Conservation (phyloP, 2,888 invertebrate species). For the Selenia dentaria region DNA sequence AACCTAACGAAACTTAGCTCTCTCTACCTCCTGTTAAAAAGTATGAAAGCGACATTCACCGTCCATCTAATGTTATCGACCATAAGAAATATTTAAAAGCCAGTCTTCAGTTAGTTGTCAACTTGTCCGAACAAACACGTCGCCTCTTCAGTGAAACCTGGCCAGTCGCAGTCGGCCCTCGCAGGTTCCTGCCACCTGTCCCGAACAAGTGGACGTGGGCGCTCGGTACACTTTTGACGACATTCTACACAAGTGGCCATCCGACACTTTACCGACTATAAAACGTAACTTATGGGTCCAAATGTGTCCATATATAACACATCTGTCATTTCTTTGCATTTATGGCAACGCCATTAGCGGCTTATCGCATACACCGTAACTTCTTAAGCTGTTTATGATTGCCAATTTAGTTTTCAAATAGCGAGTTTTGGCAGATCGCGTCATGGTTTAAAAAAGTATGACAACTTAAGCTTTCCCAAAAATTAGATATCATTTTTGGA, state of each 20-base stretch:
- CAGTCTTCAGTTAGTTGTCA: too few relatives aligned
- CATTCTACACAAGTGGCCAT: slow-evolving; percentile 11
- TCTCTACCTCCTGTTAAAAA: too few relatives aligned
- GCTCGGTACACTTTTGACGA: slow-evolving; percentile 10
- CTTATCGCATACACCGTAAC: slow-evolving; percentile 18
- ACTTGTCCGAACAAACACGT: too few relatives aligned
- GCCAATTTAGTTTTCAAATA: slow-evolving; percentile 14
- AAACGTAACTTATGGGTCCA: slow-evolving; percentile 29
- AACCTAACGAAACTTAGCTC: too few relatives aligned
- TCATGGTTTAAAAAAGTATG: slow-evolving; percentile 15
- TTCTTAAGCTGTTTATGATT: slow-evolving; percentile 25
- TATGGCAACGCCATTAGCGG: slow-evolving; percentile 21
- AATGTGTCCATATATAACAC: slow-evolving; percentile 22
- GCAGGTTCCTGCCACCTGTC: slow-evolving; percentile 11
- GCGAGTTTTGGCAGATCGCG: slow-evolving; percentile 12
- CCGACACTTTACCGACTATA: slow-evolving; percentile 23
- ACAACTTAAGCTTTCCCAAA: too few relatives aligned
- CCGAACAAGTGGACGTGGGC: slow-evolving; percentile 20
- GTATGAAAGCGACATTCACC: too few relatives aligned
- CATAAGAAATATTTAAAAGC: too few relatives aligned
- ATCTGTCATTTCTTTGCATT: slow-evolving; percentile 30
- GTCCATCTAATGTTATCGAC: too few relatives aligned
- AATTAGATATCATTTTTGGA: neutral
- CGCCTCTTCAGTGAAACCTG: neutral
- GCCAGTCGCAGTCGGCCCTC: neutral